Evolutionary conservation across 2,888 invertebrate genomes (phyloP).

Genomic region (Morpho achilles): DNA sequence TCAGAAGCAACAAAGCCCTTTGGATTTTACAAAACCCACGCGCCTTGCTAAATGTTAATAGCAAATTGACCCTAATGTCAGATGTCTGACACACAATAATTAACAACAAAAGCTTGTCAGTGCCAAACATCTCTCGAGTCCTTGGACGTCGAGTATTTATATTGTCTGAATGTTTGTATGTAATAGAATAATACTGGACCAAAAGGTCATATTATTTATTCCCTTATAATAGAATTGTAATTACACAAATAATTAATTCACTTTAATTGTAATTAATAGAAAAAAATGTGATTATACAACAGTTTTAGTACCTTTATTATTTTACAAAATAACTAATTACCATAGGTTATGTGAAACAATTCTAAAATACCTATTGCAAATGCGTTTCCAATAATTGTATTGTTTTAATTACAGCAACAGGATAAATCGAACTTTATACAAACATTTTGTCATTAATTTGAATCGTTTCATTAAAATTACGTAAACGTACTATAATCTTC

Average conservation of each 20-base stretch:
- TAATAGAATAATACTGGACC: background rate
- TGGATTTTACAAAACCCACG: no score
- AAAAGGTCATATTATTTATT: background rate
- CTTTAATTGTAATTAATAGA: no score
- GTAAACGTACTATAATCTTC: no score
- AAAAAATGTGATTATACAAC: no score
- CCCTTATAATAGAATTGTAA: no score
- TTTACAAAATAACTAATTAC: no score
- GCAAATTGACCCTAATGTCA: background rate
- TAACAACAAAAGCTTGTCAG: slow-evolving; percentile 2
- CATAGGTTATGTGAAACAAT: slow-evolving; percentile 5
- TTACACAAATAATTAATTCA: no score
- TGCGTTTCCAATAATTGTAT: slow-evolving; percentile 13
- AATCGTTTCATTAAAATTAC: slow-evolving; percentile 4
- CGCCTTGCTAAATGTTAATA: background rate
- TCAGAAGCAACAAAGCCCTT: no score
- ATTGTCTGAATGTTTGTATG: slow-evolving; percentile 1
- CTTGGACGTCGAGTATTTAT: background rate
- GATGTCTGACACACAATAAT: background rate
- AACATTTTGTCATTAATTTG: background rate
- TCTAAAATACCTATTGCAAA: slow-evolving; percentile 12
- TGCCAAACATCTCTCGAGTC: background rate
- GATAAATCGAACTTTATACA: slow-evolving; percentile 1
- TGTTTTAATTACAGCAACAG: slow-evolving; percentile 6
- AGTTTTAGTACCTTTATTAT: no score